Evolutionary conservation across 2,113 vertebrate species (phyloP).

Genomic region (Nycticorax nycticorax): DNA sequence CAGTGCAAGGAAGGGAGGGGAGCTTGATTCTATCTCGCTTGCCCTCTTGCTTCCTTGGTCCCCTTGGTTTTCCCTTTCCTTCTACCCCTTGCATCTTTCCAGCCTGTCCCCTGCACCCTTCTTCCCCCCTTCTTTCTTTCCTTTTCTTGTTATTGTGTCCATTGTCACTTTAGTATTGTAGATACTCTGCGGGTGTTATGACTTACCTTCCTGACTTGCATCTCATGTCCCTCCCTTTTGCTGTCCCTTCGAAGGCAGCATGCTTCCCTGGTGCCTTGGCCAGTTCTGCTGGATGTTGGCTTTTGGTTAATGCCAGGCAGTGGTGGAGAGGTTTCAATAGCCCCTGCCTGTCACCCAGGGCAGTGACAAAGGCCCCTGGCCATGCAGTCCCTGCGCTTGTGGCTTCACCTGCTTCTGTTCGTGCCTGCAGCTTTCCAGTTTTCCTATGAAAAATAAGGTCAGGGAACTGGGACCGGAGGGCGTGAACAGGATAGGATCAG

Average conservation of each 20-base stretch:
- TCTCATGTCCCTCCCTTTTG: not conserved
- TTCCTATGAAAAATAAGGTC: not conserved
- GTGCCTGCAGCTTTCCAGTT: not conserved
- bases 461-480: too few species aligned
- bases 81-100: not conserved
- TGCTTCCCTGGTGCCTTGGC: not conserved
- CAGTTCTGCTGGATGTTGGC: not conserved
- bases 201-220: not conserved
- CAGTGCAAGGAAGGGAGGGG: not conserved
- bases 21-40: not conserved
- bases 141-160: not conserved
- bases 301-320: not conserved
- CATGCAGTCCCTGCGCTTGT: not conserved
- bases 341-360: not conserved
- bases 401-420: not conserved
- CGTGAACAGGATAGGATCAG: not conserved
- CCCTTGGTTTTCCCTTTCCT: not conserved
- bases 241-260: not conserved
- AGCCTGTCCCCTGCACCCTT: not conserved
- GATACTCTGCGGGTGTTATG: not conserved
- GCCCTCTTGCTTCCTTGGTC: not conserved
- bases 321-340: not conserved
- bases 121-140: not conserved
- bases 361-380: not conserved
- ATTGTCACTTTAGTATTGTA: not conserved